Base-by-base conservation (phyloP, 2,113 vertebrate species). In the Clinocottus analis region DNA sequence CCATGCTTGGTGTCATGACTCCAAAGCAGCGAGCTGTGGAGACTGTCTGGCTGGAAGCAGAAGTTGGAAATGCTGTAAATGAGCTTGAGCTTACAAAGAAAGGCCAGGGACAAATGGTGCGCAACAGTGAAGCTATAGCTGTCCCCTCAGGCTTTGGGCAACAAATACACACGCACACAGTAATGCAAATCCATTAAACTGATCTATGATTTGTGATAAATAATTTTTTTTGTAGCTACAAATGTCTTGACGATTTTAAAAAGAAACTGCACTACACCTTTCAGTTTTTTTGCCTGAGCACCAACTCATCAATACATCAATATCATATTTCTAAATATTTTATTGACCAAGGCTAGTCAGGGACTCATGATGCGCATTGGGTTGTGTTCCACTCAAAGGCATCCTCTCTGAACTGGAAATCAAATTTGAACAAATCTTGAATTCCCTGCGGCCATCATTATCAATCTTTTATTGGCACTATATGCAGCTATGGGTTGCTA, bases 61-160 rank as follows among this genome's bases (percentile, higher is more conserved):
- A 87, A 77, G 79, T 29, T 80, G 75, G 71, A 80, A 80, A 89
- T 86, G 77, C 76, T 19, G 71, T 87, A 83, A 86, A 62, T 74
- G 61, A 71, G 74, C 79, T 77, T 66, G 51, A 76, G 51, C 41
- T 80, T n/a, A 23, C 72, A 65, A 77, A 87, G 84, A 76, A 72
- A 87, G 76, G 82, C 78, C 81, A 83, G 77, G 58, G 67, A 91
- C 91, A 90, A 90, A 75, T 88, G 86, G 89, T 90, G 87, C 83
- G 79, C 87, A 91, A 92, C 87, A 89, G 51, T 92, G 88, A 75
- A 90, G 76, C 80, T 87, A 76, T 71, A 77, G 87, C 81, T 86
- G 78, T 89, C 81, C 86, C 85, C 60, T 56, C 45, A 80, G 72
- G 81, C 86, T 82, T 56, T 53, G 33, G 66, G 63, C 73, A 78